Percentiles rank a stretch among this genome's conserved stretches.
These are phyloP conservation scores for Streblospio benedicti DNA, from an alignment of 1,140 invertebrate genomes.

Conservation along the genomic window DNA sequence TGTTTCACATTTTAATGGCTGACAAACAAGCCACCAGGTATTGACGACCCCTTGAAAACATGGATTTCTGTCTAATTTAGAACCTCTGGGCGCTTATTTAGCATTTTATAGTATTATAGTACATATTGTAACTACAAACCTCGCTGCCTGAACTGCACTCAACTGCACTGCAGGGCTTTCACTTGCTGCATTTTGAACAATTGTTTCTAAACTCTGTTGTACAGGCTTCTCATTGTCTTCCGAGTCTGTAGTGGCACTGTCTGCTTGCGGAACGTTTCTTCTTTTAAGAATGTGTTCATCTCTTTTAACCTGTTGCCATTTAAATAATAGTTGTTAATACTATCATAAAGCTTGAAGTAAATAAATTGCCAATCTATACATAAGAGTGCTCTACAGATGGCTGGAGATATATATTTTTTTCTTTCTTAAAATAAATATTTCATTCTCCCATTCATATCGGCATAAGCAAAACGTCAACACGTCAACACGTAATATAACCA, in stretches of 20 bases:
- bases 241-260: constrained; percentile 45
- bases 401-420: neutral
- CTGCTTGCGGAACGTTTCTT: constrained; percentile 65
- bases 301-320: constrained; percentile 65
- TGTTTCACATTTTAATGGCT: no score
- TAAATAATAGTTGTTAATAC: neutral
- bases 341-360: neutral
- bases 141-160: constrained; percentile 46
- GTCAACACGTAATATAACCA: no score
- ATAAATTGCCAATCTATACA: neutral
- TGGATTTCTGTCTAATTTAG: no score
- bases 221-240: constrained; percentile 42
- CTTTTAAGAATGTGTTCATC: constrained; percentile 92
- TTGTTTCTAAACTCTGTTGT: constrained; percentile 38
- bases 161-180: constrained; percentile 39
- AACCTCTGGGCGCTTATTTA: no score
- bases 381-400: neutral
- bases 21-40: no score
- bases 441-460: neutral
- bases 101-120: no score
- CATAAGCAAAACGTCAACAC: no score
- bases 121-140: no score
- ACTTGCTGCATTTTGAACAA: constrained; percentile 42
- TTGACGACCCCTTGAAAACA: no score
- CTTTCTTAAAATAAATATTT: neutral